phyloP scores from a whole-genome alignment of 2,797 vertebrate species.

The Micromesistius poutassou region DNA sequence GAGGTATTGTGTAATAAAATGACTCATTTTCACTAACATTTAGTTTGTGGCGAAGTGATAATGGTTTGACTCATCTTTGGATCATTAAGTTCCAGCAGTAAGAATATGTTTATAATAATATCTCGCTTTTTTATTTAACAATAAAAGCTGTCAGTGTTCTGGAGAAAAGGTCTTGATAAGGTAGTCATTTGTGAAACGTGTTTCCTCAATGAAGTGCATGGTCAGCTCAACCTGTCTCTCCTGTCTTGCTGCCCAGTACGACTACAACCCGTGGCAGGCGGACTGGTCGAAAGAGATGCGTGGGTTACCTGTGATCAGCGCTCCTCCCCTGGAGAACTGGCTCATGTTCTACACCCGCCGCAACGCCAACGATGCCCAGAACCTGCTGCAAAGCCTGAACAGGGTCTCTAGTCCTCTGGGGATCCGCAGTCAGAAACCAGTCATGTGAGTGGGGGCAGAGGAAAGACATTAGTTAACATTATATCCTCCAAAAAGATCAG shows the following conservation, averaged over 20 bases:
- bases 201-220: no score
- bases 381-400: conserved; percentile 77
- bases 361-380: conserved; percentile 74
- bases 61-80: no score
- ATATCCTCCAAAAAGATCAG: neutral
- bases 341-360: conserved; percentile 79
- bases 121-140: no score
- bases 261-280: conserved; percentile 78
- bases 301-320: conserved; percentile 74
- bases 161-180: no score
- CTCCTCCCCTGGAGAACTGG: conserved; percentile 81
- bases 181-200: no score
- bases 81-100: no score
- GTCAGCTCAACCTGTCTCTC: neutral
- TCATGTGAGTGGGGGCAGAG: conserved; percentile 74
- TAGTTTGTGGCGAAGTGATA: neutral
- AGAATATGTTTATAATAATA: no score
- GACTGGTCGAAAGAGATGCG: conserved; percentile 91
- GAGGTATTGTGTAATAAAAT: neutral
- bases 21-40: neutral
- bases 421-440: conserved; percentile 75
- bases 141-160: no score
- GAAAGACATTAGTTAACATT: neutral
- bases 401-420: conserved; percentile 82
- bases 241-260: conserved; percentile 67